These are phyloP conservation scores for Drosophila ironensis DNA, from an alignment of 1,140 invertebrate species.

Conservation along the genomic window DNA sequence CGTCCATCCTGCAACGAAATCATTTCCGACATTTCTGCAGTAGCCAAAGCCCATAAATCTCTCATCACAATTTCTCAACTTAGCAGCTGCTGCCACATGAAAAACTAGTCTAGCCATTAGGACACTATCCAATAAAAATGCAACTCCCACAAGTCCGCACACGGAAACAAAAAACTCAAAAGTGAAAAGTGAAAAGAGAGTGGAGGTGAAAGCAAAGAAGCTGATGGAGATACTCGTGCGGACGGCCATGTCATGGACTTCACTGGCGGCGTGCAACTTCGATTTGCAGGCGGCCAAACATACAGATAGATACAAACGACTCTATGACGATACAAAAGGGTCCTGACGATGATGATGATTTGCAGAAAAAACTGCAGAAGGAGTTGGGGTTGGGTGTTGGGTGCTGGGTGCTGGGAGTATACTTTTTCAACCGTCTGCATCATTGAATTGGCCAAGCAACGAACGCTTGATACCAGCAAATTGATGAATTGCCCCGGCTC, in stretches of 20 bases:
- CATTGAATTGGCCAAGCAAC: constrained; percentile 73
- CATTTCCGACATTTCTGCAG: constrained; percentile 31
- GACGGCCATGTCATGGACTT: constrained; percentile 70
- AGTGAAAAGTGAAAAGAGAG: constrained; percentile 10
- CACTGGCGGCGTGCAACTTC: constrained; percentile 30
- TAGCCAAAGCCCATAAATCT: constrained; percentile 64
- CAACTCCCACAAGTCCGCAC: constrained; percentile 40
- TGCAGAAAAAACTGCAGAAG: constrained; percentile 45
- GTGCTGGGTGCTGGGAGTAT: constrained; percentile 7
- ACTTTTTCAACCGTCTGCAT: constrained; percentile 48
- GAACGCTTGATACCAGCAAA: constrained; percentile 48
- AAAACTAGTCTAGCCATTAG: constrained; percentile 75
- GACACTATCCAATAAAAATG: constrained; percentile 60
- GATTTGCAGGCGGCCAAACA: constrained; percentile 38
- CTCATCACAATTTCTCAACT: constrained; percentile 54
- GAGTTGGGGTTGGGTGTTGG: not conserved
- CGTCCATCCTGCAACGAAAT: constrained; percentile 14
- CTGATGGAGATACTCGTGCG: constrained; percentile 5
- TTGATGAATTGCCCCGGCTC: constrained; percentile 68
- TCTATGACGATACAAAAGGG: constrained; percentile 68
- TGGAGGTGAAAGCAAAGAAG: constrained; percentile 13
- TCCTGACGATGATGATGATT: constrained; percentile 62
- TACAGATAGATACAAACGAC: constrained; percentile 73
- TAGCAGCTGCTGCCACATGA: constrained; percentile 56
- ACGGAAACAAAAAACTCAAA: constrained; percentile 25